Conservation (phyloP, 1,140 invertebrate genomes). For the Apolygus lucorum region DNA sequence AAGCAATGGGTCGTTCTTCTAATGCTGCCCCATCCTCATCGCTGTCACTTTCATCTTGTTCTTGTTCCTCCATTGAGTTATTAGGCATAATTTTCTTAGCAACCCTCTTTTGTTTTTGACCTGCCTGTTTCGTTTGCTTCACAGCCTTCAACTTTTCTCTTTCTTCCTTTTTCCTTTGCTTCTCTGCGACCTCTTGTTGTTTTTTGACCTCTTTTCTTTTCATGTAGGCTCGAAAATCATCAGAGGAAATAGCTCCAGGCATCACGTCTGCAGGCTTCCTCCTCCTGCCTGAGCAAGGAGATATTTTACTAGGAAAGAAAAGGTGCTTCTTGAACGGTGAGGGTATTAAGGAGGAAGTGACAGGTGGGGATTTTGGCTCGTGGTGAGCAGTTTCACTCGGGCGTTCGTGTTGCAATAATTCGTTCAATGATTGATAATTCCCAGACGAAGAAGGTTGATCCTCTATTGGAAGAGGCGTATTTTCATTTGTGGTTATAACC, state of each 20-base stretch:
- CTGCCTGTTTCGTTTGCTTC: not conserved
- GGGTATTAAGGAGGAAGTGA: not conserved
- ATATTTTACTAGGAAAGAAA: not conserved
- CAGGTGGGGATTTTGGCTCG: too few species aligned
- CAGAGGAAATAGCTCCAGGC: not conserved
- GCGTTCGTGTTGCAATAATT: not conserved
- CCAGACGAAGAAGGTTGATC: not conserved
- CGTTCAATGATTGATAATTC: not conserved
- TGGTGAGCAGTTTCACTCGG: too few species aligned
- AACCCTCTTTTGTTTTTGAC: not conserved
- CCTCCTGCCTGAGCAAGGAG: not conserved
- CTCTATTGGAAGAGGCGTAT: not conserved
- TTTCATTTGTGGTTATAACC: not conserved
- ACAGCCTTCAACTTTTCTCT: not conserved
- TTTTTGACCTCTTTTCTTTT: not conserved
- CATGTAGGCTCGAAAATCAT: not conserved
- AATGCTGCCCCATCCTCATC: not conserved
- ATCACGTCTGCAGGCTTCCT: not conserved
- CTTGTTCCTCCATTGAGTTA: not conserved
- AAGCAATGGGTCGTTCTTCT: not conserved
- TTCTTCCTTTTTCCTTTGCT: not conserved
- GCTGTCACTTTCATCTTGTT: not conserved
- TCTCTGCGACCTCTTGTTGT: not conserved
- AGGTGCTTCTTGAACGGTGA: not conserved
- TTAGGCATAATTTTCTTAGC: not conserved